These are phyloP conservation scores for Tetrapedia diversipes DNA, from an alignment of 2,888 invertebrate species.

Conservation along the genomic window DNA sequence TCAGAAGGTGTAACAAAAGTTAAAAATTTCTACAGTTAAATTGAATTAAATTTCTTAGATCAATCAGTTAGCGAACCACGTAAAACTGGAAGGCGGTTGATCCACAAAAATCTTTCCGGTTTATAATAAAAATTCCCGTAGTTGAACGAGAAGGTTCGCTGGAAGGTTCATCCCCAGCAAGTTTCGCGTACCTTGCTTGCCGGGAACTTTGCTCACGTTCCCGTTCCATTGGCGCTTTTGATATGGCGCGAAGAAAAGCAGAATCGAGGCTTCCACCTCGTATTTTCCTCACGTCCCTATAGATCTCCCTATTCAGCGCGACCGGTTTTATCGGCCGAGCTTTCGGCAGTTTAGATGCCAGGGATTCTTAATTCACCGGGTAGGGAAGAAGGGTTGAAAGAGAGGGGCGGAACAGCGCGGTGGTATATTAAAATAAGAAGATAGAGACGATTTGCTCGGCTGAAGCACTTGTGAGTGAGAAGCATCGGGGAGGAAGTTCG, in stretches of 20 bases:
- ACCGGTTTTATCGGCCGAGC: slow-evolving; percentile 48
- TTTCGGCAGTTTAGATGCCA: slow-evolving; percentile 33
- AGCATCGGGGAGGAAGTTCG: neutral
- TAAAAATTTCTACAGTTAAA: too few species aligned
- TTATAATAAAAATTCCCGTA: neutral
- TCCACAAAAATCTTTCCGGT: too few species aligned
- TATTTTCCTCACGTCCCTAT: slow-evolving; percentile 35
- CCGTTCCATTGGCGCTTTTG: slow-evolving; percentile 22
- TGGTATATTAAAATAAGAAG: slow-evolving; percentile 26
- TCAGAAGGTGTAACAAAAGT: too few species aligned
- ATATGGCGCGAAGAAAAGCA: slow-evolving; percentile 7
- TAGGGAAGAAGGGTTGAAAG: neutral
- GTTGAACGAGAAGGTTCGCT: neutral
- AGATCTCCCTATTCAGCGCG: slow-evolving; percentile 23
- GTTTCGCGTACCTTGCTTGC: slow-evolving; percentile 12
- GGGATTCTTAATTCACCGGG: slow-evolving; percentile 32
- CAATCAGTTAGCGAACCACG: too few species aligned
- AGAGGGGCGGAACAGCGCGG: neutral
- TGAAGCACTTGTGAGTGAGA: slow-evolving; percentile 1
- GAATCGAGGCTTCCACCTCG: slow-evolving; percentile 21
- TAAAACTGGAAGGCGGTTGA: too few species aligned
- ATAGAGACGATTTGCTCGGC: slow-evolving; percentile 21
- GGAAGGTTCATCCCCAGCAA: slow-evolving; percentile 7
- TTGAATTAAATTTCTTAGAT: too few species aligned
- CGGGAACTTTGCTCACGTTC: slow-evolving; percentile 20